phyloP scores from a whole-genome alignment of 2,888 invertebrate genomes.

The Heliconius ismenius region DNA sequence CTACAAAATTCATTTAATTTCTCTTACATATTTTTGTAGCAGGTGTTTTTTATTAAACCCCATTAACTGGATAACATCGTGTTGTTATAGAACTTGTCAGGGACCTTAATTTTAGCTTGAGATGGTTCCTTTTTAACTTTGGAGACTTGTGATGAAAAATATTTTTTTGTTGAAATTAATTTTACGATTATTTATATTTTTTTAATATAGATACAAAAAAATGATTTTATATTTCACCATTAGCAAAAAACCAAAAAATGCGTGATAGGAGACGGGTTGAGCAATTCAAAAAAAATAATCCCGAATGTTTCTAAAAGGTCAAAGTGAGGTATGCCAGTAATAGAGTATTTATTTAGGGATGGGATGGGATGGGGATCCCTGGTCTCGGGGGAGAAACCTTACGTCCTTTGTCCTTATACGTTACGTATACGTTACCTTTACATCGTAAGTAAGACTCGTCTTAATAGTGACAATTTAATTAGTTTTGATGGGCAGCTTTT shows the following conservation, averaged over 20 bases:
- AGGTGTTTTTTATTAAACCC: constrained; percentile 28
- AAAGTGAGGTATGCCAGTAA: constrained; percentile 40
- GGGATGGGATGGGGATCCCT: constrained; percentile 31
- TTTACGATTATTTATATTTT: too few relatives aligned
- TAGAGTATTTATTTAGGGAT: constrained; percentile 43
- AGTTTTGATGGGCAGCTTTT: not conserved
- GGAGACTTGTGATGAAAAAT: not conserved
- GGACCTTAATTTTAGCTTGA: not conserved
- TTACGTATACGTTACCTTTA: constrained; percentile 28
- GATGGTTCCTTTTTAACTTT: not conserved
- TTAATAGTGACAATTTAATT: constrained; percentile 19
- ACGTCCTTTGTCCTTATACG: constrained; percentile 39
- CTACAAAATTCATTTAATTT: constrained; percentile 31
- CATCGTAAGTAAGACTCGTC: not conserved
- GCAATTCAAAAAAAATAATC: constrained; percentile 33
- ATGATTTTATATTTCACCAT: too few relatives aligned
- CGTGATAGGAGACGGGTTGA: constrained; percentile 17
- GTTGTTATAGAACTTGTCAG: constrained; percentile 21
- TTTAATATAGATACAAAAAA: too few relatives aligned
- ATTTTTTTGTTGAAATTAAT: too few relatives aligned
- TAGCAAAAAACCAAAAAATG: too few relatives aligned
- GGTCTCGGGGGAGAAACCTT: constrained; percentile 36
- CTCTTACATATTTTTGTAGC: constrained; percentile 22
- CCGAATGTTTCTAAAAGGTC: constrained; percentile 36
- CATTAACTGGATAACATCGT: constrained; percentile 21